Conservation (phyloP, 2,113 vertebrate genomes). For the Megaceryle torquata region DNA sequence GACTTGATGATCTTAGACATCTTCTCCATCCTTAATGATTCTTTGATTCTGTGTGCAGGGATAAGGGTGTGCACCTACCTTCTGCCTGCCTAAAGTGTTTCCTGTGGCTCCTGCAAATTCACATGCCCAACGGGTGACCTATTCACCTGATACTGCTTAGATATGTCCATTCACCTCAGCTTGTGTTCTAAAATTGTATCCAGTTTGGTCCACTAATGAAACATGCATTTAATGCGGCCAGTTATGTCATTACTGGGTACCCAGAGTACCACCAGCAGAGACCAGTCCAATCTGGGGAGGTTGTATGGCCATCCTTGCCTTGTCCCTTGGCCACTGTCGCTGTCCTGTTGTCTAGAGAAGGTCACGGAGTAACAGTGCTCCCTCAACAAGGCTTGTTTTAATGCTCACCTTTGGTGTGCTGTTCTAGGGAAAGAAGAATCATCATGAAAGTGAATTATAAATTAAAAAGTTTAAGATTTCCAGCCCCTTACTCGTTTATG, state of each 20-base stretch:
- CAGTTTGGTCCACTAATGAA: background rate
- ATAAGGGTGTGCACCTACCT: background rate
- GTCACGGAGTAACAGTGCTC: background rate
- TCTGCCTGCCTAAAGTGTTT: too few species aligned
- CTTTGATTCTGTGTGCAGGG: too few species aligned
- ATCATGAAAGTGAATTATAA: background rate
- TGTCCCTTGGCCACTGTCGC: background rate
- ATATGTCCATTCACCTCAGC: background rate
- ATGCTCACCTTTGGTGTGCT: fast-evolving
- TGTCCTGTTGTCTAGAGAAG: background rate
- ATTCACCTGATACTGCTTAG: fast-evolving
- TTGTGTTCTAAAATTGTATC: background rate
- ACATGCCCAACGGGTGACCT: fast-evolving
- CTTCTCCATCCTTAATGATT: too few species aligned
- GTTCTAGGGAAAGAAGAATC: background rate
- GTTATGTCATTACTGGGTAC: background rate
- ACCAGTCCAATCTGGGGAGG: fast-evolving
- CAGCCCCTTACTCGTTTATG: background rate
- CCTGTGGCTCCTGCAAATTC: background rate
- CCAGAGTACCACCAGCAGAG: fast-evolving
- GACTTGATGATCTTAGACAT: too few species aligned
- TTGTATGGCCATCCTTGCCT: background rate
- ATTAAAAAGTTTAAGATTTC: background rate
- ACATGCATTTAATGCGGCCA: background rate
- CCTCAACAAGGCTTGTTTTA: fast-evolving